phyloP scores from a whole-genome alignment of 2,797 vertebrate genomes.

The Steatocranus sp. region DNA sequence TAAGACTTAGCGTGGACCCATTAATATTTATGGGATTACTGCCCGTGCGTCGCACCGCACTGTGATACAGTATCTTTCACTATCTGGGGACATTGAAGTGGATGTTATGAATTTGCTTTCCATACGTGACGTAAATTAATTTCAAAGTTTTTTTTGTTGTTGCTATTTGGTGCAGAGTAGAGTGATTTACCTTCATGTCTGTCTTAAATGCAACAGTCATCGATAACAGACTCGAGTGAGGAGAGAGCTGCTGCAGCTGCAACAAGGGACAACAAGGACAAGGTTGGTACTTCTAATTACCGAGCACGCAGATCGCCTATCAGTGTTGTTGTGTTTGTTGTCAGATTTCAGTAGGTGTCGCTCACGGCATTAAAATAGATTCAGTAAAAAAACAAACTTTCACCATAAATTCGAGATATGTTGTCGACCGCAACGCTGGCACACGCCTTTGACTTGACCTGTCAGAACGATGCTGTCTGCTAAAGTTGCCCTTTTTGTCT shows the following conservation, averaged over 20 bases:
- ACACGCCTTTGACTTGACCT: neutral
- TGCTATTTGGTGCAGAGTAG: neutral
- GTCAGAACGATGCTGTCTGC: constrained; percentile 36
- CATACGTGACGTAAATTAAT: neutral
- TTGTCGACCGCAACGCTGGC: neutral
- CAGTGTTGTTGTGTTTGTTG: neutral
- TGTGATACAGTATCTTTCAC: neutral
- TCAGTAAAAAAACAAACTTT: neutral
- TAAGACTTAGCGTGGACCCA: constrained; percentile 1
- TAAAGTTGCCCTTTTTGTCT: constrained; percentile 82
- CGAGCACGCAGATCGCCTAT: neutral
- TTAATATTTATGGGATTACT: constrained; percentile 14
- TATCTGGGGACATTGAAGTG: constrained; percentile 15
- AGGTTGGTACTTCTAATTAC: constrained; percentile 62
- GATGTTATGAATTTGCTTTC: constrained; percentile 1
- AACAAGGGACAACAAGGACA: constrained; percentile 53
- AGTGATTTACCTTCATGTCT: constrained; percentile 38
- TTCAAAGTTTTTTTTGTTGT: neutral
- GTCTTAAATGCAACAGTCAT: constrained; percentile 51
- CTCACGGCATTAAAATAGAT: neutral
- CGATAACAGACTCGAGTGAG: constrained; percentile 56
- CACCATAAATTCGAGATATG: neutral
- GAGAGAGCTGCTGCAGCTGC: constrained; percentile 42
- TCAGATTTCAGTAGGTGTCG: neutral
- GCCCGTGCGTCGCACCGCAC: neutral